Evolutionary conservation across 2,888 invertebrate genomes (phyloP).

Genomic region (Drosophila anomalata): DNA sequence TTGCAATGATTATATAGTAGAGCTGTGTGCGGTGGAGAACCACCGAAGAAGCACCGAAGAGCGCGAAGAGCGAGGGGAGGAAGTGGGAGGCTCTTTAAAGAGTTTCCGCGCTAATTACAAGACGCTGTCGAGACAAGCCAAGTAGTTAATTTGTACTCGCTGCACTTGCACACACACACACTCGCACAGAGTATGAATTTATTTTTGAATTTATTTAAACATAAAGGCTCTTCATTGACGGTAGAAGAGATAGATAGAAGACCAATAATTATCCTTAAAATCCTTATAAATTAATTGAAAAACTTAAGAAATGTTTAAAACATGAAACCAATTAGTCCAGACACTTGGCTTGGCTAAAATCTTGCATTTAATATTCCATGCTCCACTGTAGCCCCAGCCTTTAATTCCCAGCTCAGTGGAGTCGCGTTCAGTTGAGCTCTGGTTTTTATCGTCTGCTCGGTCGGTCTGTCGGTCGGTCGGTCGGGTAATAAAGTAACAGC

Average conservation of each 20-base stretch:
- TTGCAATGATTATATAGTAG: conserved; percentile 41
- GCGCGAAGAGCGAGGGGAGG: not conserved
- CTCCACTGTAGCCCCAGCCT: not conserved
- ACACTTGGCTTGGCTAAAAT: not conserved
- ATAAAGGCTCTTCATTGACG: too few relatives aligned
- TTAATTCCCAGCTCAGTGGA: conserved; percentile 36
- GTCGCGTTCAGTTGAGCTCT: conserved; percentile 26
- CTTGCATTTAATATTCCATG: conserved; percentile 2
- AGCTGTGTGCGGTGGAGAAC: conserved; percentile 7
- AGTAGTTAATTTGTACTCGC: conserved; percentile 68
- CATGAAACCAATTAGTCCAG: not conserved
- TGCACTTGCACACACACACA: conserved; percentile 25
- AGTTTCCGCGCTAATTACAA: conserved; percentile 57
- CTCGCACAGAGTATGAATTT: too few relatives aligned
- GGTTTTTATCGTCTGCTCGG: conserved; percentile 58
- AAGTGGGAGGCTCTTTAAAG: conserved; percentile 33
- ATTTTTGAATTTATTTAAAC: too few relatives aligned
- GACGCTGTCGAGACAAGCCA: conserved; percentile 64
- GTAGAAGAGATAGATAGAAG: too few relatives aligned
- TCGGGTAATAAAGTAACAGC: conserved; percentile 74
- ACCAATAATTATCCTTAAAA: too few relatives aligned
- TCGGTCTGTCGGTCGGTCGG: conserved; percentile 19
- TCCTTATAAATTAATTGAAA: too few relatives aligned
- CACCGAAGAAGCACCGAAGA: not conserved
- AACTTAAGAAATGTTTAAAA: too few relatives aligned